A percentile compares a stretch with the other conserved stretches of the same genome.
These are phyloP conservation scores for Drosophila borealis DNA, from an alignment of 2,888 invertebrate species.

Conservation along the genomic window DNA sequence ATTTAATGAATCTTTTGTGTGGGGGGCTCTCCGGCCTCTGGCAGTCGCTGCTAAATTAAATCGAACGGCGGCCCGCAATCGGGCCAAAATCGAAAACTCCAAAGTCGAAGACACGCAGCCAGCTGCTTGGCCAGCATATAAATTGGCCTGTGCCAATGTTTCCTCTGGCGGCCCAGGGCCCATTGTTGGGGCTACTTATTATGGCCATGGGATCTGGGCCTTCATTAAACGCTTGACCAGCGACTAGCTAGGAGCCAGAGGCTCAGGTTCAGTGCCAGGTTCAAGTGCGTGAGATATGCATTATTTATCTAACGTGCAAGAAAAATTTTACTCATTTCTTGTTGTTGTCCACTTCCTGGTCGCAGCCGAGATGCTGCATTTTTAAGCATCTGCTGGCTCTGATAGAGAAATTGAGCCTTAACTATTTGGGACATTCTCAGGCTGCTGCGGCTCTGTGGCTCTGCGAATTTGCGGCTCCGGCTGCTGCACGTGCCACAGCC, in stretches of 20 bases:
- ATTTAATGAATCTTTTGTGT: slow-evolving; percentile 73
- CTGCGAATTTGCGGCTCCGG: slow-evolving; percentile 18
- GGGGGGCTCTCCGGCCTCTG: slow-evolving; percentile 5
- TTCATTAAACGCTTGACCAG: slow-evolving; percentile 63
- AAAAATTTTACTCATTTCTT: slow-evolving; percentile 65
- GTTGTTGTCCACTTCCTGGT: slow-evolving; percentile 64
- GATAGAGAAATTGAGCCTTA: slow-evolving; percentile 59
- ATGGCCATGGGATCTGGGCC: slow-evolving; percentile 73
- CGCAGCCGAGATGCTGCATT: slow-evolving; percentile 3
- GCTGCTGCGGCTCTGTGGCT: slow-evolving; percentile 6
- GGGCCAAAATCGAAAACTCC: slow-evolving; percentile 65
- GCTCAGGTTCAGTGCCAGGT: slow-evolving; percentile 45
- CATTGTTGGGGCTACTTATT: slow-evolving; percentile 64
- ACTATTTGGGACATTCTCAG: slow-evolving; percentile 67
- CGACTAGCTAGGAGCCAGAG: slow-evolving; percentile 5
- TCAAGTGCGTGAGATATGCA: slow-evolving; percentile 84
- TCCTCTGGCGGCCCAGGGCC: slow-evolving; percentile 1
- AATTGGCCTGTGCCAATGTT: slow-evolving; percentile 58
- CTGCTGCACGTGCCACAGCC: slow-evolving; percentile 70
- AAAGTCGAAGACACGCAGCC: slow-evolving; percentile 52
- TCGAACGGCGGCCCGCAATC: slow-evolving; percentile 60
- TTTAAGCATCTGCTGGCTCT: slow-evolving; percentile 20
- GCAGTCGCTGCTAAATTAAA: slow-evolving; percentile 67
- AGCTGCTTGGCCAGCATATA: slow-evolving; percentile 49
- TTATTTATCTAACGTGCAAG: slow-evolving; percentile 80